Base-by-base conservation (phyloP, 2,113 vertebrate species). In the Amphiprion percula region DNA sequence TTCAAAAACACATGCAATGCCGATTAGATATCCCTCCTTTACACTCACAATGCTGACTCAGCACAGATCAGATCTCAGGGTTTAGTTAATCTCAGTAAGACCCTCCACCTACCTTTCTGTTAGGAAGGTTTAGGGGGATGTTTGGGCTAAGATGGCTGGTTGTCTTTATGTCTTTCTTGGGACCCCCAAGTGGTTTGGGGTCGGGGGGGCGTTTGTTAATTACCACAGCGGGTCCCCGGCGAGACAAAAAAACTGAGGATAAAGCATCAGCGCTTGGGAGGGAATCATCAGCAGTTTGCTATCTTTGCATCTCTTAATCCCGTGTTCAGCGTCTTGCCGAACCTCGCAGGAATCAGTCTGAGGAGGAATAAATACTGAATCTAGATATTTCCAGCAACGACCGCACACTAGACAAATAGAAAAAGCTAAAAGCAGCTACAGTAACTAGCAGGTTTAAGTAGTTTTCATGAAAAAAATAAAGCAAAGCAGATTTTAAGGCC, bases 31-130 rank as follows among this genome's bases (percentile, higher is more conserved):
- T n/a, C 10, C 59, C 30, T 53, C 46, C 58, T 9, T 33, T 37
- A 64, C 2, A 14, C 53, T 16, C 82, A 59, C 16, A 69, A 64
- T 82, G 90, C 90, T 77, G 84, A 84, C 77, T 91, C 87, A 91
- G 89, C 89, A 82, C 56, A 82, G 90, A 85, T 84, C 69, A 65
- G 84, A 71, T 84, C 78, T 59, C 11, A 19, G 28, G 28, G 46
- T 80, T 65, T n/a, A 60, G 56, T 9, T 79, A 75, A 82, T 71
- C 79, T 74, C 55, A 68, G 46, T 41, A 53, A 61, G 5, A 58
- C 37, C 33, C 60, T 12, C 26, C 71, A 83, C 56, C 62, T 80
- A 82, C 30, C 74, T 61, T 77, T 74, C 79, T 65, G 66, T 21
- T 49, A 75, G 78, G 74, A 50, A 53, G 80, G 56, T 64, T 68